Evolutionary conservation across 2,113 vertebrate genomes (phyloP).

Genomic region (Cathartes aura): DNA sequence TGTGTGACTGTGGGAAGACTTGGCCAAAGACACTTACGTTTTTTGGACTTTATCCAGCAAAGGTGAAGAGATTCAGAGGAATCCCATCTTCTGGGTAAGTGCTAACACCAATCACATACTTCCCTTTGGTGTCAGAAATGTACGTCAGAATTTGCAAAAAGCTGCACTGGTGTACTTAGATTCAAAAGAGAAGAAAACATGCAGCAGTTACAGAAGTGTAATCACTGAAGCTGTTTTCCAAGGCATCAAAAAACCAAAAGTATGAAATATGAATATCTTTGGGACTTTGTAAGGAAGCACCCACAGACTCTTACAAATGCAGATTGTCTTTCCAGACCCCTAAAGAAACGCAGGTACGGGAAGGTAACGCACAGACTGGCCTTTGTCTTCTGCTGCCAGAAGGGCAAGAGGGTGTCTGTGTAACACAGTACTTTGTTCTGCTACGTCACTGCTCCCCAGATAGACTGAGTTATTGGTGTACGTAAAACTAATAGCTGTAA

Average conservation of each 20-base stretch:
- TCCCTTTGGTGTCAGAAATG: not conserved
- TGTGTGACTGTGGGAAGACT: not conserved
- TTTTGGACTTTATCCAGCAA: not conserved
- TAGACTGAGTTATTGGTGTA: not conserved
- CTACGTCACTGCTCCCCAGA: not conserved
- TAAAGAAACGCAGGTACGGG: not conserved
- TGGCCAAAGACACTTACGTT: not conserved
- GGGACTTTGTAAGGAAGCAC: not conserved
- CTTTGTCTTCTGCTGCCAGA: not conserved
- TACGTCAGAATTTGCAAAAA: not conserved
- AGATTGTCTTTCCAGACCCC: not conserved
- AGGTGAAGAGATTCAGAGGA: not conserved
- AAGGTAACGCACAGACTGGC: rapidly evolving
- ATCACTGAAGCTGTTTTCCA: not conserved
- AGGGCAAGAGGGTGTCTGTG: not conserved
- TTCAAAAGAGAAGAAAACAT: not conserved
- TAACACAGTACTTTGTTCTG: not conserved
- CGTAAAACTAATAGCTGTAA: not conserved
- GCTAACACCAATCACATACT: too few species aligned
- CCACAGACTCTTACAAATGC: not conserved
- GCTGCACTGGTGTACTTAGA: not conserved
- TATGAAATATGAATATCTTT: not conserved
- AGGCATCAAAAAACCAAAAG: not conserved
- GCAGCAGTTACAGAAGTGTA: not conserved
- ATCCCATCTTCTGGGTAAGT: not conserved